phyloP scores from a whole-genome alignment of 2,113 vertebrate species.

The Gambusia affinis region DNA sequence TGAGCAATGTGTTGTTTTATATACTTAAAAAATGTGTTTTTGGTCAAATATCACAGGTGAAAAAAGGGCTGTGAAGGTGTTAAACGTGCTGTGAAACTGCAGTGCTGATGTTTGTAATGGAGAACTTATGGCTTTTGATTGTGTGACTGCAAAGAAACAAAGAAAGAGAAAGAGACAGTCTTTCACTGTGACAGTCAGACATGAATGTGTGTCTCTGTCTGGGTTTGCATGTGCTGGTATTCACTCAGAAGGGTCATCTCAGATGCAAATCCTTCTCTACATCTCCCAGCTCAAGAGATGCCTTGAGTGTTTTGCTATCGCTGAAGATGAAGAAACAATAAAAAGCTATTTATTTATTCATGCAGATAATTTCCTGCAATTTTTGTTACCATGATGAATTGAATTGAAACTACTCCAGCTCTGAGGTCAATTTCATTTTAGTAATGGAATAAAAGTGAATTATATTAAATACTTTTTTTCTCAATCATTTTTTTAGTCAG shows the following conservation, averaged over 20 bases:
- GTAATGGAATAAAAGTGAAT: not conserved
- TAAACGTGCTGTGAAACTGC: conserved; percentile 11
- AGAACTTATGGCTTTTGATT: conserved; percentile 13
- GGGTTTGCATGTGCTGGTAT: conserved; percentile 42
- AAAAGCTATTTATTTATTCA: not conserved
- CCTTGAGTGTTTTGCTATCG: conserved; percentile 37
- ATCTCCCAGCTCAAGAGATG: conserved; percentile 45
- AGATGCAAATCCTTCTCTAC: conserved; percentile 41
- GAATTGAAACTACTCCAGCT: too few species aligned
- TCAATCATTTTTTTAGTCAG: not conserved
- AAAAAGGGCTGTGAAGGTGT: not conserved
- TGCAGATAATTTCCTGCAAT: not conserved
- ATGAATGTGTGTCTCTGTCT: conserved; percentile 49
- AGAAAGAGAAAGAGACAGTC: conserved; percentile 13
- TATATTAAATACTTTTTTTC: not conserved
- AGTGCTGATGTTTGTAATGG: not conserved
- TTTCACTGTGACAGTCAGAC: conserved; percentile 25
- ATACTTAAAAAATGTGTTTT: conserved; percentile 1
- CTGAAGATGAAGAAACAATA: not conserved
- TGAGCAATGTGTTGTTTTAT: not conserved
- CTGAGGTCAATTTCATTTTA: not conserved
- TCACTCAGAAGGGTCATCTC: conserved; percentile 45
- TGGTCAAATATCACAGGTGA: not conserved
- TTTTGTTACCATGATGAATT: too few species aligned
- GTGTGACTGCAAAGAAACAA: conserved; percentile 15